Base-by-base conservation (phyloP, 2,113 vertebrate species). In the Cacatua alba region DNA sequence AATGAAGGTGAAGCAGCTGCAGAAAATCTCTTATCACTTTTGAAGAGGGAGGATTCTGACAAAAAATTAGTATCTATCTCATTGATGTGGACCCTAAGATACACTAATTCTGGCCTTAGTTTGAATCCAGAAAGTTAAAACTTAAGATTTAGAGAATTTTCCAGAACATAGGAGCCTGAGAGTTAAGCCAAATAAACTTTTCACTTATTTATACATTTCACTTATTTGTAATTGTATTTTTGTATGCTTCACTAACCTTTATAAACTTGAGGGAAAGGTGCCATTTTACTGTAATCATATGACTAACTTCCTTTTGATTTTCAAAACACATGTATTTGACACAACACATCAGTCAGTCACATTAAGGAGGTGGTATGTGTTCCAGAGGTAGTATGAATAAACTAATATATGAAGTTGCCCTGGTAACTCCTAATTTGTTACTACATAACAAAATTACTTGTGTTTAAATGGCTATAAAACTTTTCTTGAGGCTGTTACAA, bases 351-450 rank as follows among this genome's bases (percentile, higher is more conserved):
- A 43, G 23, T 67, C 79, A 83, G 59, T 59, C 75, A 65, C 1
- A 0, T 80, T 82, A 51, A 64, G 82, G 55, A 88, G 46, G 60
- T 35, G 41, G 33, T 67, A 23, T 55, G 43, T 67, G 79, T 65
- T 94, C 65, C 92, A 92, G 86, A 76, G 53, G 72, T 43, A 70
- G 51, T 7, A 46, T 31, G 59, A 94, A 86, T 76, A 91, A 96
- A 94, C 84, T 82, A 80, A 55, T 72, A 69, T 48, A 85, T 69
- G 48, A 55, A 55, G 90, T 95, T 95, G 70, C 94, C 92, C 67
- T 96, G 91, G 96, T 79, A 96, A 95, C 91, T 95, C 79, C 53
- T 89, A 85, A 92, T 80, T 92, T 95, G 67, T 94, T 76, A 52
- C 76, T 55, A 55, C 76, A 65, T 74, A 68, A 92, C 59, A 86